Evolutionary conservation across 2,888 invertebrate species (phyloP).

Genomic region (Salticus scenicus): DNA sequence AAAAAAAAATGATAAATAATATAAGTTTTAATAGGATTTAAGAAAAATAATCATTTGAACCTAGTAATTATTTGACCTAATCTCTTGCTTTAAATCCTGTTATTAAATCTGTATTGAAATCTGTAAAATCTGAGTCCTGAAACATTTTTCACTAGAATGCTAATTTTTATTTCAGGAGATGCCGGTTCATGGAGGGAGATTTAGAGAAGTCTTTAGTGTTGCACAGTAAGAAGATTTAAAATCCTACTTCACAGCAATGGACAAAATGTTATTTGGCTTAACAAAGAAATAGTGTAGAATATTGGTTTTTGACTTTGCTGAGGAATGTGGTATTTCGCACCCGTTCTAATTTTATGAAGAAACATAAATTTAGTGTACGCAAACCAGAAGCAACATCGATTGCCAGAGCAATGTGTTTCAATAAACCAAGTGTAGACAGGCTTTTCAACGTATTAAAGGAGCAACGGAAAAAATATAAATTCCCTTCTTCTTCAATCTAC

Average conservation of each 20-base stretch:
- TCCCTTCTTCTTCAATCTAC: neutral
- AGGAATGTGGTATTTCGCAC: neutral
- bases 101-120: neutral
- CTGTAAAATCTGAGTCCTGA: constrained; percentile 10
- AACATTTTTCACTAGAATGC: neutral
- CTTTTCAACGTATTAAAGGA: neutral
- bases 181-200: too few relatives aligned
- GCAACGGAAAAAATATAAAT: neutral
- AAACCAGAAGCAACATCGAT: constrained; percentile 9
- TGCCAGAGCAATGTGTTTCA: neutral
- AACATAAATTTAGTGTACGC: neutral
- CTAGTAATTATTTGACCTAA: neutral
- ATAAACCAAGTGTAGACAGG: neutral
- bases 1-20: neutral
- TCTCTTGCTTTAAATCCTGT: neutral
- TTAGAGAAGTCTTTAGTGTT: neutral
- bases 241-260: neutral
- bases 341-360: constrained; percentile 4
- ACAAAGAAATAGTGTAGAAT: neutral
- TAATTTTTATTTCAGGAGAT: neutral
- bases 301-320: constrained; percentile 15
- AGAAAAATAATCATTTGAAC: neutral
- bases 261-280: neutral
- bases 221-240: neutral
- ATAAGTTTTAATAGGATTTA: neutral